These are phyloP conservation scores for Eristalis intricaria DNA, from an alignment of 2,888 invertebrate genomes.

Conservation along the genomic window DNA sequence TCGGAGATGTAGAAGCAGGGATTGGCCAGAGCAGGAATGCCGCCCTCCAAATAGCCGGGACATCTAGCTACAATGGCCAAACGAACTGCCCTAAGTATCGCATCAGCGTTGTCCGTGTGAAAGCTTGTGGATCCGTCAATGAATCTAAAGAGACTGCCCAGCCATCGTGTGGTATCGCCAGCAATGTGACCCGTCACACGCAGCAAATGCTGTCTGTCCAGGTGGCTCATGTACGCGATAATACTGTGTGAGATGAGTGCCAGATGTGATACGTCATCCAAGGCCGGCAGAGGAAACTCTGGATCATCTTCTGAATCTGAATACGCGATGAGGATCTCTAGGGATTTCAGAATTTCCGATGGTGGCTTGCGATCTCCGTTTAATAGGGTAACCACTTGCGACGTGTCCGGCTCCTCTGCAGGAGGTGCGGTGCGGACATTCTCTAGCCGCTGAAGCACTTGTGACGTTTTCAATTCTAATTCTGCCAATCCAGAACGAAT, in stretches of 20 bases:
- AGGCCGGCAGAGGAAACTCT: conserved; percentile 83
- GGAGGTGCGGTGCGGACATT: conserved; percentile 81
- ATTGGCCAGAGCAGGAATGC: conserved; percentile 90
- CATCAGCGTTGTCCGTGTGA: conserved; percentile 94
- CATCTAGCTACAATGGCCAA: conserved; percentile 80
- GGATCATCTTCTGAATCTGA: conserved; percentile 84
- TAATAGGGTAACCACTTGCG: conserved; percentile 76
- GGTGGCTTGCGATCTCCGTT: conserved; percentile 83
- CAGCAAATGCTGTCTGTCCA: conserved; percentile 90
- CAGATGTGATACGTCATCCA: conserved; percentile 85
- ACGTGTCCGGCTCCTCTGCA: conserved; percentile 52
- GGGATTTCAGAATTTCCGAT: conserved; percentile 82
- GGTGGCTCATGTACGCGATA: conserved; percentile 91
- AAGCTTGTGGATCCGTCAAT: conserved; percentile 92
- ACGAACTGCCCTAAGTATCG: conserved; percentile 86
- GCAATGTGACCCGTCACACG: conserved; percentile 91
- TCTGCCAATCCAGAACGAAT: conserved; percentile 85
- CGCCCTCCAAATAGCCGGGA: conserved; percentile 81
- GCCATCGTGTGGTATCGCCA: conserved; percentile 93
- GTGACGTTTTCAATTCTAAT: conserved; percentile 88
- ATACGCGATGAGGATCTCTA: conserved; percentile 86
- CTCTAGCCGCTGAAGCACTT: conserved; percentile 87
- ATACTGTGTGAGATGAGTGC: conserved; percentile 93
- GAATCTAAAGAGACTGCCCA: conserved; percentile 93
- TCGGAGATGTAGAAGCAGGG: conserved; percentile 93